Evolutionary conservation across 2,888 invertebrate species (phyloP).

Genomic region (Drosophila quasianomalipes): DNA sequence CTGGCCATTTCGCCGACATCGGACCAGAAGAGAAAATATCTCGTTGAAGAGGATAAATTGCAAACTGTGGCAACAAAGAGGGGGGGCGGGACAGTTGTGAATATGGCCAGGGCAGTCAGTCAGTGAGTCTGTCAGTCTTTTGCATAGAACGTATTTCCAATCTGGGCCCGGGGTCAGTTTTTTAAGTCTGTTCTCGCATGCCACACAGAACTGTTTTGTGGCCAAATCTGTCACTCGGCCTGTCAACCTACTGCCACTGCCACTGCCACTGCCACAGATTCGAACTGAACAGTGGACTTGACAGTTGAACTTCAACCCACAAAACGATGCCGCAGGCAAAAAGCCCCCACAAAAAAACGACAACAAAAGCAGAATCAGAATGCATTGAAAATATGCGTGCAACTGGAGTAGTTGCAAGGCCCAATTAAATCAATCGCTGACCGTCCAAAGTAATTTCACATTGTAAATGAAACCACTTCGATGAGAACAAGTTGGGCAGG

Average conservation of each 20-base stretch:
- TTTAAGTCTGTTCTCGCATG: slow-evolving; percentile 57
- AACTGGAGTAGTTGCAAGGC: background rate
- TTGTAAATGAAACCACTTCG: slow-evolving; percentile 56
- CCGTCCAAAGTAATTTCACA: slow-evolving; percentile 3
- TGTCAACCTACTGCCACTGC: slow-evolving; percentile 57
- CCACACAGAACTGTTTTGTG: slow-evolving; percentile 68
- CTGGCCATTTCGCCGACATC: slow-evolving; percentile 17
- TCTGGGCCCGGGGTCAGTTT: slow-evolving; percentile 47
- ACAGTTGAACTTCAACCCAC: slow-evolving; percentile 17
- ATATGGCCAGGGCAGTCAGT: background rate
- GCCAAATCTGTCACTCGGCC: slow-evolving; percentile 73
- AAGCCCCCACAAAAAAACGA: background rate
- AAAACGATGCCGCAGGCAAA: background rate
- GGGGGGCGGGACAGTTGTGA: background rate
- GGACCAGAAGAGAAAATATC: slow-evolving; percentile 40
- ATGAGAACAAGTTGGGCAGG: background rate
- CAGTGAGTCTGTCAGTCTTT: slow-evolving; percentile 3
- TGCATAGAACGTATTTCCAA: slow-evolving; percentile 17
- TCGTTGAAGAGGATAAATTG: slow-evolving; percentile 49
- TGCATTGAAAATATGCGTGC: background rate
- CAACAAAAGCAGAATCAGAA: background rate
- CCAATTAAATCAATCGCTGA: slow-evolving; percentile 2
- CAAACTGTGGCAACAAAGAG: background rate
- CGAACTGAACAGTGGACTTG: slow-evolving; percentile 34
- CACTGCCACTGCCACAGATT: slow-evolving; percentile 11